phyloP scores from a whole-genome alignment of 1,140 invertebrate species.

The Eufriesea mexicana region DNA sequence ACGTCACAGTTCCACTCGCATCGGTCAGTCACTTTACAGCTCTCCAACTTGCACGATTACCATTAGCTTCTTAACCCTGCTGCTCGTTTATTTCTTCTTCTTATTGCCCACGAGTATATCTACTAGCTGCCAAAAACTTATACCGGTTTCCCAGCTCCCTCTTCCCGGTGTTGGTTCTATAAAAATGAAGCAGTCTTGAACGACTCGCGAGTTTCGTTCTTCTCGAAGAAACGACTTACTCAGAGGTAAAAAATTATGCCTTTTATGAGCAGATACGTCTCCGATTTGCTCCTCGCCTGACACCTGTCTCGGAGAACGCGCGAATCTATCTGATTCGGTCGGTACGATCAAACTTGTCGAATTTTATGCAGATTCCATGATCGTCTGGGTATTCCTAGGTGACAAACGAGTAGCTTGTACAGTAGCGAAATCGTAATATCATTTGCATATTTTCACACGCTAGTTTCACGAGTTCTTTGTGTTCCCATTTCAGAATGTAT shows the following conservation, averaged over 20 bases:
- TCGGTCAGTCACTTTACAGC: not conserved
- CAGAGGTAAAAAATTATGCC: not conserved
- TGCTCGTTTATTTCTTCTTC: not conserved
- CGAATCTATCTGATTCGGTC: no score
- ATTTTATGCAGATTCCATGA: not conserved
- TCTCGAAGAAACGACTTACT: not conserved
- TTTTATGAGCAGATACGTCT: not conserved
- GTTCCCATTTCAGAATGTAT: no score
- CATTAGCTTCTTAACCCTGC: not conserved
- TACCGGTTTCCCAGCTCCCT: not conserved
- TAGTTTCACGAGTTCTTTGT: no score
- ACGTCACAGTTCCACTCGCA: not conserved
- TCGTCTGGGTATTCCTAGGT: not conserved
- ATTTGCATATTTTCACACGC: not conserved
- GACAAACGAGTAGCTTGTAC: not conserved
- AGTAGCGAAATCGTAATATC: not conserved
- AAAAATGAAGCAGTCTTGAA: not conserved
- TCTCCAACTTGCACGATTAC: not conserved
- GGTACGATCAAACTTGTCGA: not conserved
- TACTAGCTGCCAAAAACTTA: conserved; percentile 7
- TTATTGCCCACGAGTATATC: not conserved
- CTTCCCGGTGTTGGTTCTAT: not conserved
- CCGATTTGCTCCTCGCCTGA: not conserved
- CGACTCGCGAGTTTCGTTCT: not conserved
- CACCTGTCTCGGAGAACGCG: not conserved